phyloP scores from a whole-genome alignment of 1,140 invertebrate genomes.

The Sogatella furcifera region DNA sequence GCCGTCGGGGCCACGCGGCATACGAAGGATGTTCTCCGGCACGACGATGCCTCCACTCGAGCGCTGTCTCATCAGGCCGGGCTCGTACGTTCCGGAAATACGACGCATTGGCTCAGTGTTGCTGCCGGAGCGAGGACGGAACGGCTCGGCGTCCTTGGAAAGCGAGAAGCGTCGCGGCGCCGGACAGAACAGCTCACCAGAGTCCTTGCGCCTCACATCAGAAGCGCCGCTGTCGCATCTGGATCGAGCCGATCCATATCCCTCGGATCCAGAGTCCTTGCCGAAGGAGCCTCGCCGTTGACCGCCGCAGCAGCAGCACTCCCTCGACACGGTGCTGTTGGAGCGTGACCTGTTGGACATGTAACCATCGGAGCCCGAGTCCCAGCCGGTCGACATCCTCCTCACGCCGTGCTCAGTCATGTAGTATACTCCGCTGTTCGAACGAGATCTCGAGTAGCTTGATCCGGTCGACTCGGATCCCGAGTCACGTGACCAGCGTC shows the following conservation, averaged over 20 bases:
- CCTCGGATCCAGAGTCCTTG: conserved; percentile 29
- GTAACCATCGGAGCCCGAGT: conserved; percentile 35
- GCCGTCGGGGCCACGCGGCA: conserved; percentile 74
- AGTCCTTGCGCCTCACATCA: conserved; percentile 15
- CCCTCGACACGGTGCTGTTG: conserved; percentile 31
- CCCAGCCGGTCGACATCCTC: conserved; percentile 34
- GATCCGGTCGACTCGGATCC: conserved; percentile 43
- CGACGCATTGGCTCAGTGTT: conserved; percentile 13
- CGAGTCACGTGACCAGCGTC: conserved; percentile 44
- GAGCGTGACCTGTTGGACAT: conserved; percentile 34
- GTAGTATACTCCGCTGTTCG: conserved; percentile 37
- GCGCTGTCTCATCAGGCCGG: conserved; percentile 10
- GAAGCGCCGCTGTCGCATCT: conserved; percentile 39
- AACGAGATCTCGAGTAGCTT: conserved; percentile 41
- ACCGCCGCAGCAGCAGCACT: conserved; percentile 24
- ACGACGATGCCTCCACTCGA: conserved; percentile 5
- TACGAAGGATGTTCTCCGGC: conserved; percentile 54
- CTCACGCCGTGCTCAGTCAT: conserved; percentile 29
- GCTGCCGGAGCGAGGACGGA: conserved; percentile 14
- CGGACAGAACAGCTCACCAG: conserved; percentile 15
- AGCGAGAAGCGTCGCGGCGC: conserved; percentile 5
- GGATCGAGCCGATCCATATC: conserved; percentile 34
- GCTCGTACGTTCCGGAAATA: not conserved
- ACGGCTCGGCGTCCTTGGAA: conserved; percentile 7
- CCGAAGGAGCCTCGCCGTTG: conserved; percentile 26